phyloP scores from a whole-genome alignment of 2,113 vertebrate species.

The Sebastes fasciatus region DNA sequence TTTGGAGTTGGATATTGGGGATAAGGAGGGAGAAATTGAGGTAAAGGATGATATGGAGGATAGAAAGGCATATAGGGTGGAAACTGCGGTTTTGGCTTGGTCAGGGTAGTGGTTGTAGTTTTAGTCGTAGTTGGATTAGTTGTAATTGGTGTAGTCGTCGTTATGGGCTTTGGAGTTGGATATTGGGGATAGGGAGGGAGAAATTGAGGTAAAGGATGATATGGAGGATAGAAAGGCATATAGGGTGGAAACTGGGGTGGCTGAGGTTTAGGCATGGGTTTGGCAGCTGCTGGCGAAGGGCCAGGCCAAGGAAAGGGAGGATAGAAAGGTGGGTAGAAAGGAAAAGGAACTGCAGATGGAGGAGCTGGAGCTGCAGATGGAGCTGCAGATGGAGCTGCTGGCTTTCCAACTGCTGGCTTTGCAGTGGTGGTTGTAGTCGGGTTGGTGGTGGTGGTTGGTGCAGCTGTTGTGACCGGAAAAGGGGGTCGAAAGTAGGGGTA shows the following conservation, averaged over 20 bases:
- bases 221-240: neutral
- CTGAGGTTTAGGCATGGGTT: neutral
- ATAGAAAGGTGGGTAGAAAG: neutral
- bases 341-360: neutral
- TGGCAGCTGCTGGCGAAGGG: neutral
- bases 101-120: neutral
- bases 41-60: neutral
- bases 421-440: too few relatives aligned
- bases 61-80: neutral
- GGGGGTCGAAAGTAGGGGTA: neutral
- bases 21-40: too few relatives aligned
- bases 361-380: neutral
- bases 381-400: neutral
- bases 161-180: neutral
- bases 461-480: neutral
- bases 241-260: neutral
- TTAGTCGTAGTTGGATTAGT: neutral
- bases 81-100: neutral
- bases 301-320: neutral
- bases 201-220: too few relatives aligned
- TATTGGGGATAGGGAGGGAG: neutral
- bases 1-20: neutral
- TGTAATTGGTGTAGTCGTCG: neutral
- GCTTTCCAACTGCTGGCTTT: neutral
- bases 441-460: neutral